Percentiles rank a stretch among this genome's conserved stretches.
These are phyloP conservation scores for Steinernema scapterisci DNA, from an alignment of 2,888 invertebrate genomes.

Conservation along the genomic window DNA sequence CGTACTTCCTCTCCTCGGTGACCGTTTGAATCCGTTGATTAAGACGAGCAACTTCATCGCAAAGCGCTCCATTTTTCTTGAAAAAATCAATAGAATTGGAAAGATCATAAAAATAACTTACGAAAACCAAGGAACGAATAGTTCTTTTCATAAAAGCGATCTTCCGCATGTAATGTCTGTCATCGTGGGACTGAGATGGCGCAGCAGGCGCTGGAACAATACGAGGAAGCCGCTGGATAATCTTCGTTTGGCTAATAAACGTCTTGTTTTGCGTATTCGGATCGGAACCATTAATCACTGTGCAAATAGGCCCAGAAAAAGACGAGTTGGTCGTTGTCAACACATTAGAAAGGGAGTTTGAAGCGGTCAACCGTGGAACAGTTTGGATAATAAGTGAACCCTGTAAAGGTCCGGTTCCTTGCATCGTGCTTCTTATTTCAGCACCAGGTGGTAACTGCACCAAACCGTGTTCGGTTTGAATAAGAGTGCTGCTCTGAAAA, in stretches of 20 bases:
- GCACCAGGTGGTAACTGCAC: not conserved
- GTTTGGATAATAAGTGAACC: not conserved
- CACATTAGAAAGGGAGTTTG: slow-evolving; percentile 1
- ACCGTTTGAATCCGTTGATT: slow-evolving; percentile 47
- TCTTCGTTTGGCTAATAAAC: not conserved
- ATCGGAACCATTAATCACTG: not conserved
- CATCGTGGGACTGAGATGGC: not conserved
- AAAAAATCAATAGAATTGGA: slow-evolving; percentile 18
- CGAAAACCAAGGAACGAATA: slow-evolving; percentile 48
- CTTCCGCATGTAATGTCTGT: slow-evolving; percentile 16
- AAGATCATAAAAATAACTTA: slow-evolving; percentile 32
- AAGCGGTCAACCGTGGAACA: not conserved
- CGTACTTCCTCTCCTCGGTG: slow-evolving; percentile 51
- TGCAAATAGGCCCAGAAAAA: not conserved
- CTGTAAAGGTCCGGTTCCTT: not conserved
- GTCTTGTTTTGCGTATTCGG: not conserved
- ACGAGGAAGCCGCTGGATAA: not conserved
- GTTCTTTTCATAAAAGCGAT: slow-evolving; percentile 40
- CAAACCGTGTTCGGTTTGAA: not conserved
- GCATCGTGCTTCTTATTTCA: no score
- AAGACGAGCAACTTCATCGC: slow-evolving; percentile 51
- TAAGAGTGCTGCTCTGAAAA: not conserved
- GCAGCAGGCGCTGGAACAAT: not conserved
- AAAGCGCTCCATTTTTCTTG: slow-evolving; percentile 52
- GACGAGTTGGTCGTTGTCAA: not conserved